phyloP scores from a whole-genome alignment of 23 tunicate species.

The Styela clava region DNA sequence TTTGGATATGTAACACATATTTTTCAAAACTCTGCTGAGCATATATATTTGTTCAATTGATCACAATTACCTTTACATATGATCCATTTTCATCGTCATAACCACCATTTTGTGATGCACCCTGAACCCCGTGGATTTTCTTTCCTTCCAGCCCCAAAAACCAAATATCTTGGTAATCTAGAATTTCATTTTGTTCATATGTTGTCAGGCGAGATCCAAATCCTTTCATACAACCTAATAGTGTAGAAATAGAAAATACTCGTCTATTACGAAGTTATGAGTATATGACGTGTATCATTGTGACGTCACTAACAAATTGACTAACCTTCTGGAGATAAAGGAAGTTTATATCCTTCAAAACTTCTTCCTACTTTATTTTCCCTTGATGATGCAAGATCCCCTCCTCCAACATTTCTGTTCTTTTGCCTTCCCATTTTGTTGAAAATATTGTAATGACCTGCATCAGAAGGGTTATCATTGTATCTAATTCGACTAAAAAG shows the following conservation, averaged over 20 bases:
- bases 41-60: background rate
- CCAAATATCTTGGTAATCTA: constrained; percentile 78
- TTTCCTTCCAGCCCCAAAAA: constrained; percentile 85
- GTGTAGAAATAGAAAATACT: background rate
- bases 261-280: no score
- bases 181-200: constrained; percentile 76
- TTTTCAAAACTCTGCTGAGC: no score
- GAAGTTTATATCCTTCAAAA: constrained; percentile 81
- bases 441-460: constrained; percentile 72
- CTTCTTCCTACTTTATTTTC: constrained; percentile 75
- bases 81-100: constrained; percentile 96
- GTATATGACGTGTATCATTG: no score
- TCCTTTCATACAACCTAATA: constrained; percentile 53
- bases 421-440: constrained; percentile 44
- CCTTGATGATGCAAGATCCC: constrained; percentile 49
- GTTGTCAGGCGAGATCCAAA: constrained; percentile 79
- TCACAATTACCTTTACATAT: constrained; percentile 60
- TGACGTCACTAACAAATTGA: background rate
- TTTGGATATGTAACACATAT: no score
- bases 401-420: constrained; percentile 41
- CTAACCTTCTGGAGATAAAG: constrained; percentile 71
- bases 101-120: constrained; percentile 86
- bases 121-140: constrained; percentile 87
- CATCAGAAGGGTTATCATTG: background rate
- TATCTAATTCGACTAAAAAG: no score